These are phyloP conservation scores for Halesus radiatus DNA, from an alignment of 1,140 invertebrate genomes.

Conservation along the genomic window DNA sequence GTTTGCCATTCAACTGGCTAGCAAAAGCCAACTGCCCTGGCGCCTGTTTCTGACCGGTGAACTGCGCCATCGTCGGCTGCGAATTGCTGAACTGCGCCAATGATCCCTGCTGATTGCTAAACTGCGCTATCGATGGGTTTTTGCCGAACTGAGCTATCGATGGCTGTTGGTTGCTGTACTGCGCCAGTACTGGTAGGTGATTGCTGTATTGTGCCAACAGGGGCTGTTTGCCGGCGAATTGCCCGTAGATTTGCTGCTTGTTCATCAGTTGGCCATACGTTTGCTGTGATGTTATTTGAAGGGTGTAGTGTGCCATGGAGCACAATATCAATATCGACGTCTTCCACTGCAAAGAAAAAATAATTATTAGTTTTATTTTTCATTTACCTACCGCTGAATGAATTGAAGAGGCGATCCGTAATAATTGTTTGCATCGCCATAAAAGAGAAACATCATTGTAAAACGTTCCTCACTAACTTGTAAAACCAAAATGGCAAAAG, in stretches of 20 bases:
- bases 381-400: too few species aligned
- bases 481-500: too few species aligned
- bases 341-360: constrained; percentile 28
- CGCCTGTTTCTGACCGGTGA: not conserved
- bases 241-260: constrained; percentile 31
- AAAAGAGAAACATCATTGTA: too few species aligned
- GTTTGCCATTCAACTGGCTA: not conserved
- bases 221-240: not conserved
- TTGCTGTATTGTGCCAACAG: not conserved
- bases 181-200: not conserved
- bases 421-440: too few species aligned
- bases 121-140: not conserved
- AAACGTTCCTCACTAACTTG: too few species aligned
- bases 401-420: too few species aligned
- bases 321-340: not conserved
- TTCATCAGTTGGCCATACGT: not conserved
- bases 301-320: constrained; percentile 1
- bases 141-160: not conserved
- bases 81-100: not conserved
- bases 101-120: not conserved
- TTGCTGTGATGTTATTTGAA: constrained; percentile 5
- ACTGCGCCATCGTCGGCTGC: not conserved
- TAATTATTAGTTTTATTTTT: not conserved
- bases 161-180: not conserved
- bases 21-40: not conserved